Conservation (phyloP, 2,888 invertebrate genomes). For the Iphiclides podalirius region DNA sequence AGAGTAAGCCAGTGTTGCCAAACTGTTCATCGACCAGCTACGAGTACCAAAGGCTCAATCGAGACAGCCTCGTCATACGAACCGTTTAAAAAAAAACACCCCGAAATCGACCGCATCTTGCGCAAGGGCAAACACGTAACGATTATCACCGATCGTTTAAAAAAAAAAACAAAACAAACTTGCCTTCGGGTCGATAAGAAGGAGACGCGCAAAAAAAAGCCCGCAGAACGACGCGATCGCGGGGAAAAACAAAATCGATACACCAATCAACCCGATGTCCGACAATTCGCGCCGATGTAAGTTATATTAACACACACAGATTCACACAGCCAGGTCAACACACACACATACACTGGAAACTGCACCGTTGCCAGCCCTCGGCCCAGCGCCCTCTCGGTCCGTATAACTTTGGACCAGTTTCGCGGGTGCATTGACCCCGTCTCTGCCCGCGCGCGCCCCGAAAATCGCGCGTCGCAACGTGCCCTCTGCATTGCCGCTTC, state of each 20-base stretch:
- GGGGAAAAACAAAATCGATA: constrained; percentile 11
- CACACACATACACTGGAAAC: background rate
- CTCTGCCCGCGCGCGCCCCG: constrained; percentile 35
- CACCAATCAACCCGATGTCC: constrained; percentile 16
- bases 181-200: background rate
- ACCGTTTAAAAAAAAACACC: no score
- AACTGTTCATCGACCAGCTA: no score
- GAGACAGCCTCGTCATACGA: no score
- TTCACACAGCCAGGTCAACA: background rate
- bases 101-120: background rate
- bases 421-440: constrained; percentile 49
- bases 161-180: background rate
- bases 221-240: background rate
- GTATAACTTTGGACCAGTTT: constrained; percentile 69
- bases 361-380: constrained; percentile 27
- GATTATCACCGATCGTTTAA: background rate
- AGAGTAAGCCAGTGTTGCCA: no score
- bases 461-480: constrained; percentile 70
- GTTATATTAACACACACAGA: background rate
- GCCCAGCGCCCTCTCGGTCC: constrained; percentile 57
- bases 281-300: constrained; percentile 19
- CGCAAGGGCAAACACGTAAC: background rate
- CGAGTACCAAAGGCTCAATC: no score
- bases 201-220: constrained; percentile 4
- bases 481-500: constrained; percentile 63